Conservation (phyloP, 2,888 invertebrate species). For the Arctia plantaginis region DNA sequence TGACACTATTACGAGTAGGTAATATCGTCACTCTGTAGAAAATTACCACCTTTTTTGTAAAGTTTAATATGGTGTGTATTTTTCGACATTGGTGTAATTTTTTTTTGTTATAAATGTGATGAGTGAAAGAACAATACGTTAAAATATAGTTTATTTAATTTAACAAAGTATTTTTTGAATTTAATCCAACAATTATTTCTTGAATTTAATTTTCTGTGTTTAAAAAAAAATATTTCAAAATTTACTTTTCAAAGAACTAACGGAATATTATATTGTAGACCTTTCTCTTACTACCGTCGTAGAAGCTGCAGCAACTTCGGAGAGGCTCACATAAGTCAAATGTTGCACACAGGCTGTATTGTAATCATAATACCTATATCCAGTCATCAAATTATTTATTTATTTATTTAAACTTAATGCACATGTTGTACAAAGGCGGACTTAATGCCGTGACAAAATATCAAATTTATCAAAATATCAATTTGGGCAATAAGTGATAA, state of each 20-base stretch:
- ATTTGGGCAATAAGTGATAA: no score
- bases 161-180: no score
- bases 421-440: no score
- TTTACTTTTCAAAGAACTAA: background rate
- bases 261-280: background rate
- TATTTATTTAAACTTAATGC: no score
- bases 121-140: background rate
- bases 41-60: conserved; percentile 82
- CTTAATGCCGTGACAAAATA: no score
- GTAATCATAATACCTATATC: background rate
- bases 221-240: background rate
- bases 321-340: background rate
- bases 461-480: no score
- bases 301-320: background rate
- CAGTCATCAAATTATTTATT: background rate
- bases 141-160: no score
- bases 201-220: background rate
- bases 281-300: background rate
- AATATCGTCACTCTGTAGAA: conserved; percentile 81
- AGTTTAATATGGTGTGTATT: conserved; percentile 75
- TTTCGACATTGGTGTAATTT: conserved; percentile 49
- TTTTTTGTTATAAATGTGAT: background rate
- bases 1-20: conserved; percentile 62
- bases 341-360: background rate
- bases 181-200: no score